These are phyloP conservation scores for Enteromius afrohamiltoni DNA, from an alignment of 2,797 vertebrate genomes.

Conservation along the genomic window DNA sequence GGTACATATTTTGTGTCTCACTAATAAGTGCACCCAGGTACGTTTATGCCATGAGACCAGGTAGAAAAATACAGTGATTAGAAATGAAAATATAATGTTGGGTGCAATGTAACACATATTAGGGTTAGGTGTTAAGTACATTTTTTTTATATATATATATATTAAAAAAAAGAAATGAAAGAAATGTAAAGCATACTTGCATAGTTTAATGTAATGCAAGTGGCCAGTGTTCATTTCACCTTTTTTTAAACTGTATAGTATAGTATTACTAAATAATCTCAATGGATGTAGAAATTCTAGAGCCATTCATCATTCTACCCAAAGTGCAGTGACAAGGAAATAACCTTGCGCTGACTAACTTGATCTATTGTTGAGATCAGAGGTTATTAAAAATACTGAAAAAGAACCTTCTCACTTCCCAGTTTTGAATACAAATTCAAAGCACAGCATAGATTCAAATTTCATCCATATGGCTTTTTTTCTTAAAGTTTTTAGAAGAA, in stretches of 20 bases:
- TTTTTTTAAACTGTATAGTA: background rate
- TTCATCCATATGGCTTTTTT: background rate
- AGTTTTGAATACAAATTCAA: background rate
- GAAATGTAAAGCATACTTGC: background rate
- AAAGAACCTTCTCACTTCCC: background rate
- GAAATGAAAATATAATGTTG: background rate
- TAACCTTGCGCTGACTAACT: constrained; percentile 28
- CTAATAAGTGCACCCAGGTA: too few relatives aligned
- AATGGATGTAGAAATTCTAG: background rate
- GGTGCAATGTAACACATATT: background rate
- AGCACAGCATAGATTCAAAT: background rate
- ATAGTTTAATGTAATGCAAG: background rate
- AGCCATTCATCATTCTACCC: constrained; percentile 32
- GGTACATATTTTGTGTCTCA: too few relatives aligned
- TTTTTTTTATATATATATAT: background rate
- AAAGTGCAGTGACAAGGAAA: constrained; percentile 25
- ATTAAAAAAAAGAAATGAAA: background rate
- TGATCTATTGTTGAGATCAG: constrained; percentile 29
- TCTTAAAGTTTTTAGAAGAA: background rate
- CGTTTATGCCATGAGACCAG: too few relatives aligned
- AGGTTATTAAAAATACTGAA: constrained; percentile 12
- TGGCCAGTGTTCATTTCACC: background rate
- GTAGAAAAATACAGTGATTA: background rate
- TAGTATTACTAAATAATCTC: background rate
- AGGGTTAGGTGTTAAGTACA: background rate